These are phyloP conservation scores for Tragelaphus buxtoni DNA, from an alignment of 2,113 vertebrate species.

Conservation along the genomic window DNA sequence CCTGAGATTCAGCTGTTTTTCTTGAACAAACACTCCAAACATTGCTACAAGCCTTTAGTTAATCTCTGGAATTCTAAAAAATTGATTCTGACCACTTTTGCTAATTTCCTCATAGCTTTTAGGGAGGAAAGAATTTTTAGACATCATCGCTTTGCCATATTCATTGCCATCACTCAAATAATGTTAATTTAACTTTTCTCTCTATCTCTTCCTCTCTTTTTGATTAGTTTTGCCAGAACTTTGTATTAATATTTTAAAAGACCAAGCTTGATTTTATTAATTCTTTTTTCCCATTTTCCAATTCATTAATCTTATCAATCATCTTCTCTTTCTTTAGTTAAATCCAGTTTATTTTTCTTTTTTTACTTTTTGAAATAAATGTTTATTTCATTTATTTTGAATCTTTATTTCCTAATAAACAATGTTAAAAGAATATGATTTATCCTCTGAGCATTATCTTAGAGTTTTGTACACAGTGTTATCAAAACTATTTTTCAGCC, in stretches of 20 bases:
- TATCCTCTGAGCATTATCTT: not conserved
- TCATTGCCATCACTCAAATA: not conserved
- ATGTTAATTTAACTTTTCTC: not conserved
- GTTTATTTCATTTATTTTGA: not conserved
- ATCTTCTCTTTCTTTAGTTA: not conserved
- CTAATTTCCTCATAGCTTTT: not conserved
- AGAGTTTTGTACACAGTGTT: not conserved
- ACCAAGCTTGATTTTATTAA: not conserved
- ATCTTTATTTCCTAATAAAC: not conserved
- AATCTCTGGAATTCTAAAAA: not conserved
- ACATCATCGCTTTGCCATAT: not conserved
- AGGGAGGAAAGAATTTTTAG: not conserved
- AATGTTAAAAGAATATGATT: conserved; percentile 21
- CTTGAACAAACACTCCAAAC: not conserved
- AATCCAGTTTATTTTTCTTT: not conserved
- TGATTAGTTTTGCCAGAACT: not conserved
- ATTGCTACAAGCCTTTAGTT: not conserved
- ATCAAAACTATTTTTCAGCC: conserved; percentile 39
- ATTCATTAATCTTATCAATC: not conserved
- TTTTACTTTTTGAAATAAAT: not conserved
- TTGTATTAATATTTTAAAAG: not conserved
- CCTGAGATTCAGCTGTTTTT: not conserved
- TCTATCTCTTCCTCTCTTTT: not conserved
- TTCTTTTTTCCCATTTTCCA: not conserved
- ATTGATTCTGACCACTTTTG: not conserved